Conservation (phyloP, 2,797 vertebrate genomes). For the Caiman crocodilus region DNA sequence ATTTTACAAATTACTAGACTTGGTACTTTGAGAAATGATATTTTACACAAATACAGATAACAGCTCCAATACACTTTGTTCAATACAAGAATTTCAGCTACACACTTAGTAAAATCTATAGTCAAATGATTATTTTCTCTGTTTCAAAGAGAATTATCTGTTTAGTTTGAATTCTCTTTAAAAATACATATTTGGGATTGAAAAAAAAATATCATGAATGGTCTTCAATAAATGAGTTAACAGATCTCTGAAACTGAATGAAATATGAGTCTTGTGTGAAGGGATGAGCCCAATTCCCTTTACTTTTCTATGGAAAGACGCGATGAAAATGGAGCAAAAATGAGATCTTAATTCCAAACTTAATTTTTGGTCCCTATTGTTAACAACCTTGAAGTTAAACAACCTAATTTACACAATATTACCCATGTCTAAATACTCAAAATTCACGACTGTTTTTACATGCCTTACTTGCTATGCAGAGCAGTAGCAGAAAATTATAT, state of each 20-base stretch:
- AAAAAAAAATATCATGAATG: not conserved
- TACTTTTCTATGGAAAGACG: not conserved
- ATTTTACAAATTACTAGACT: not conserved
- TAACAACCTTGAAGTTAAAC: slow-evolving; percentile 23
- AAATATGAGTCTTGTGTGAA: not conserved
- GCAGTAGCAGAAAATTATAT: not conserved
- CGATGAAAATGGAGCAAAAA: not conserved
- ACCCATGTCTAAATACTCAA: not conserved
- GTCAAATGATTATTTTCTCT: not conserved
- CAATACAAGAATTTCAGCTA: not conserved
- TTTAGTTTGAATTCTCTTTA: not conserved
- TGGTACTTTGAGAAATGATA: not conserved
- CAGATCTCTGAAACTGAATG: not conserved
- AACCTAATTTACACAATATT: not conserved
- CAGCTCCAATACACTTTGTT: not conserved
- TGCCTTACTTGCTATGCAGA: not conserved
- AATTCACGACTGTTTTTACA: not conserved
- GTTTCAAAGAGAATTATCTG: not conserved
- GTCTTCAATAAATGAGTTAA: not conserved
- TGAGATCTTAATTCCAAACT: not conserved
- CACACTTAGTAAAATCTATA: not conserved
- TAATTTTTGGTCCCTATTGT: not conserved
- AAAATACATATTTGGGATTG: not conserved
- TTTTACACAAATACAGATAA: not conserved
- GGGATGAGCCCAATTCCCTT: not conserved